Evolutionary conservation across 2,888 invertebrate genomes (phyloP).

Genomic region (Steromphala cineraria): DNA sequence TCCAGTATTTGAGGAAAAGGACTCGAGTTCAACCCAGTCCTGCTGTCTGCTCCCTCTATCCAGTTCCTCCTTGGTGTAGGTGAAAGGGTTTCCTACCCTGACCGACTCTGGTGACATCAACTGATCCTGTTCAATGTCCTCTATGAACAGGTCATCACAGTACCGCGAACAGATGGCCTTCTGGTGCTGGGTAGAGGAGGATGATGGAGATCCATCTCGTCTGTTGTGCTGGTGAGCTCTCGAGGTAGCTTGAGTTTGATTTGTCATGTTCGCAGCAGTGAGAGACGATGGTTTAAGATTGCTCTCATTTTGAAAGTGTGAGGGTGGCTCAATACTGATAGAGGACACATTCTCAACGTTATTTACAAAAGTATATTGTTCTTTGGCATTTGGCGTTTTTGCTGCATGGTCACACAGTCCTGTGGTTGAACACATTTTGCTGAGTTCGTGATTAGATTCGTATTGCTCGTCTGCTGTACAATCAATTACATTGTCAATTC

Average conservation of each 20-base stretch:
- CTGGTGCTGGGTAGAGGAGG: too few relatives aligned
- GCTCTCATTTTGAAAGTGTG: too few relatives aligned
- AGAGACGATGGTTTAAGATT: too few relatives aligned
- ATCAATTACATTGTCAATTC: slow-evolving; percentile 1
- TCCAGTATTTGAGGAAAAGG: not conserved
- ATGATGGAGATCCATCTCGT: too few relatives aligned
- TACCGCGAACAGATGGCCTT: not conserved
- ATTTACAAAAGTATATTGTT: not conserved
- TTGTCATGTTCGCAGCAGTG: too few relatives aligned
- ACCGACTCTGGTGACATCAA: not conserved
- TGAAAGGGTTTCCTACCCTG: not conserved
- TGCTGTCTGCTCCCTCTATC: not conserved
- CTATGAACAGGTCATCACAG: not conserved
- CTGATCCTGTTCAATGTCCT: not conserved
- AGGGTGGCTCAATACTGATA: not conserved
- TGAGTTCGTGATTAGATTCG: not conserved
- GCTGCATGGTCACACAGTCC: not conserved
- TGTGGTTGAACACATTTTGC: not conserved
- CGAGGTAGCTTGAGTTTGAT: too few relatives aligned
- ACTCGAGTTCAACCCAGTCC: not conserved
- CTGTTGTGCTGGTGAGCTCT: too few relatives aligned
- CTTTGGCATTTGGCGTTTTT: not conserved
- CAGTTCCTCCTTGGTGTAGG: not conserved
- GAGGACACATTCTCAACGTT: not conserved
- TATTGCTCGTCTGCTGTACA: not conserved